Evolutionary conservation across 2,797 vertebrate genomes (phyloP).

Genomic region (Eulemur rubriventer): DNA sequence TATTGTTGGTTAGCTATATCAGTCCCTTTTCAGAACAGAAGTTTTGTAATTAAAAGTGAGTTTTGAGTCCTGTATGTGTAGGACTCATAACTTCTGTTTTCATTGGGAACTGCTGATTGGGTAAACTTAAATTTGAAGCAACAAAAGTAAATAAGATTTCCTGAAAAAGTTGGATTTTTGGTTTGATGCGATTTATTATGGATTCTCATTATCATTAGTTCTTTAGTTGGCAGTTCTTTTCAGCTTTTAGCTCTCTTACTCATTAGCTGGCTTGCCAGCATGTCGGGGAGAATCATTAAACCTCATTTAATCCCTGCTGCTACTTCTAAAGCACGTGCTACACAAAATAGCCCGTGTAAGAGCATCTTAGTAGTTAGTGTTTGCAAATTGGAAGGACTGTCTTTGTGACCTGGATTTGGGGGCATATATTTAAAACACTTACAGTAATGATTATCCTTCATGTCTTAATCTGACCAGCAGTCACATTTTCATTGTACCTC

Average conservation of each 20-base stretch:
- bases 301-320: background rate
- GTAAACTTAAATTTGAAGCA: background rate
- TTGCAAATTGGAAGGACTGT: conserved; percentile 10
- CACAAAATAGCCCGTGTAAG: background rate
- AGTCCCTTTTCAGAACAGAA: conserved; percentile 16
- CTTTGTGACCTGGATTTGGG: background rate
- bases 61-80: background rate
- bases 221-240: background rate
- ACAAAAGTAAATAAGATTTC: background rate
- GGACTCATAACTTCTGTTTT: background rate
- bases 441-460: background rate
- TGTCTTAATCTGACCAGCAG: background rate
- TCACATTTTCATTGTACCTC: background rate
- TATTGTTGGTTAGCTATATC: background rate
- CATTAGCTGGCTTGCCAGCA: background rate
- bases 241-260: background rate
- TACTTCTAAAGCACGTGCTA: background rate
- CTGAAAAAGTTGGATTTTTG: background rate
- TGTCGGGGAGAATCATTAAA: background rate
- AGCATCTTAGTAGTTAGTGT: background rate
- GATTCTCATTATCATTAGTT: background rate
- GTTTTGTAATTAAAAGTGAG: background rate
- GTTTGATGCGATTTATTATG: background rate
- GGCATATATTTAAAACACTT: background rate
- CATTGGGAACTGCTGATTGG: background rate